Base-by-base conservation (phyloP, 2,888 invertebrate genomes). In the Taenaris catops region DNA sequence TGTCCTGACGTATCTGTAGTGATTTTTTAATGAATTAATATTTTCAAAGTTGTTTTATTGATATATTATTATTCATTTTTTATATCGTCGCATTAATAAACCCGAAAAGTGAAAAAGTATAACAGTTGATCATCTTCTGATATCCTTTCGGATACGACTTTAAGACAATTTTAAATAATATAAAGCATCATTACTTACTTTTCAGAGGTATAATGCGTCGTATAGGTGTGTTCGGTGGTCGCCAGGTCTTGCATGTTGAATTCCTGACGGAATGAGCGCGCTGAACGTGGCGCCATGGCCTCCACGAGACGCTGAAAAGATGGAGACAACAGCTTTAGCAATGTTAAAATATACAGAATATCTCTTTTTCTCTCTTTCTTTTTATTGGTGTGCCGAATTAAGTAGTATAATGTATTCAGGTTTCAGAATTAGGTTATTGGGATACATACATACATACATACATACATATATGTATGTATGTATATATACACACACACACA, bases 191-290 rank as follows among this genome's bases (percentile, higher is more conserved):
- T n/a, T 40, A 91, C 92, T 92, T 79, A 92, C 92, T 87, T 86
- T 51, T 87, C 84, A 31, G 84, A 63, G 38, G 84, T 90, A 71
- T 90, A 91, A 52, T 91, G 91, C 5, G 91, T 89, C 2, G 91
- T 91, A 34, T 91, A 91, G 28, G 90, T 91, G 37, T 90, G 90
- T 58, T 92, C 92, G 49, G 90, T 89, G 48, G 88, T 88, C 48
- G 90, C 89, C 71, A 92, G 88, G 67, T 91, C 91, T 50, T 90
- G 90, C 80, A 92, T 91, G 73, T 92, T 93, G 80, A 94, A 93
- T 74, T 95, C 95, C 44, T 94, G 93, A 54, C 94, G 91, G 90
- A 94, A 95, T 40, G 94, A 94, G 54, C 90, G 89, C 53, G 92
- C 90, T 41, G 92, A 91, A 51, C 90, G 90, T 52, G 92, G 91